Percentiles rank a stretch among this genome's conserved stretches.
phyloP scores from a whole-genome alignment of 2,888 invertebrate genomes.

The Mythimna loreyi region DNA sequence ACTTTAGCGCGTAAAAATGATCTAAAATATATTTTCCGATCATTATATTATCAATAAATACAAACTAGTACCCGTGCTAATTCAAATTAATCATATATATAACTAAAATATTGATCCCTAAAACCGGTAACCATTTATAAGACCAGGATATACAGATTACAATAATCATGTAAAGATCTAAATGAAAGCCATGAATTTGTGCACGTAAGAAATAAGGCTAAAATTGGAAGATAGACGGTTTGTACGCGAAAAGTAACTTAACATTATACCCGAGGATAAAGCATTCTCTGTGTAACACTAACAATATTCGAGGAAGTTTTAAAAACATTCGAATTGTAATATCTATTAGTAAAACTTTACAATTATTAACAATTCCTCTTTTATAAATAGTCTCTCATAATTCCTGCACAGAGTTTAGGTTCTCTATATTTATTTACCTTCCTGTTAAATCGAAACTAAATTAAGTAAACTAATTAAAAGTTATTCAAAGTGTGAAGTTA shows the following conservation, averaged over 20 bases:
- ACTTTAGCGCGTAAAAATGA: constrained; percentile 58
- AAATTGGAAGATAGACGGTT: constrained; percentile 15
- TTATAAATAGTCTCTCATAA: constrained; percentile 43
- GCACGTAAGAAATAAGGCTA: constrained; percentile 19
- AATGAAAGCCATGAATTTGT: constrained; percentile 13
- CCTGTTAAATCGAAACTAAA: constrained; percentile 2
- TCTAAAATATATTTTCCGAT: constrained; percentile 59
- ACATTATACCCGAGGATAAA: constrained; percentile 25
- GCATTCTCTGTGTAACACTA: constrained; percentile 38
- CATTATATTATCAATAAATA: constrained; percentile 46
- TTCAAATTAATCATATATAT: constrained; percentile 50
- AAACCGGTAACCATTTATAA: constrained; percentile 58
- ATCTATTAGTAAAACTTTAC: constrained; percentile 50
- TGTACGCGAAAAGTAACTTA: constrained; percentile 18
- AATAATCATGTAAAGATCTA: constrained; percentile 13
- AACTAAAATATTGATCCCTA: constrained; percentile 66
- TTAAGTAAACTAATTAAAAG: neutral
- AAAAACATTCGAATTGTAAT: constrained; percentile 50
- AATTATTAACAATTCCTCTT: constrained; percentile 58
- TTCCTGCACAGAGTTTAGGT: constrained; percentile 13
- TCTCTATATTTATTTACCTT: constrained; percentile 12
- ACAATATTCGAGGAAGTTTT: constrained; percentile 55
- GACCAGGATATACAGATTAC: constrained; percentile 14
- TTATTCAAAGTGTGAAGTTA: constrained; percentile 1
- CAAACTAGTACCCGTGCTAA: constrained; percentile 65